phyloP scores from a whole-genome alignment of 2,797 vertebrate genomes.

The Chromobotia macracanthus region DNA sequence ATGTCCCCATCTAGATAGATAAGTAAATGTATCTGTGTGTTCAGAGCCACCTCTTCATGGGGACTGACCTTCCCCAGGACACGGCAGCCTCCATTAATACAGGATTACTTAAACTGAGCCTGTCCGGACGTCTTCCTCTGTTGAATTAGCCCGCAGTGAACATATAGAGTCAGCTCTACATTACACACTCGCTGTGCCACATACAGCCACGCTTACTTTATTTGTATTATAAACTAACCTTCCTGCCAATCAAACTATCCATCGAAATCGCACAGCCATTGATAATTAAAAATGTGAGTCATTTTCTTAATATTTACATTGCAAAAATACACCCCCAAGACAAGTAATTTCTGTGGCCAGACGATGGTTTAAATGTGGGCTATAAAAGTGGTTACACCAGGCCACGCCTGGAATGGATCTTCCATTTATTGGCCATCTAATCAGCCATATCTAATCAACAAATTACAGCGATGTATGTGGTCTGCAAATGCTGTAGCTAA shows the following conservation, averaged over 20 bases:
- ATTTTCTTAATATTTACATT: conserved; percentile 1
- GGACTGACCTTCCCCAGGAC: conserved; percentile 67
- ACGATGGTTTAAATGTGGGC: background rate
- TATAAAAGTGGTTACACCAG: background rate
- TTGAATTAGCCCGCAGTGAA: conserved; percentile 47
- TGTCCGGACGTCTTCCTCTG: background rate
- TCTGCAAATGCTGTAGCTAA: conserved; percentile 75
- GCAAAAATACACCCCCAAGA: background rate
- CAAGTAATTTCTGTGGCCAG: background rate
- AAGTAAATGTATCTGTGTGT: background rate
- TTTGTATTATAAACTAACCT: conserved; percentile 42
- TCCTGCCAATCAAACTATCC: conserved; percentile 54
- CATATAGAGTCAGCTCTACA: conserved; percentile 5
- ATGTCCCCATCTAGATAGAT: background rate
- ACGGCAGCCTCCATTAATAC: conserved; percentile 67
- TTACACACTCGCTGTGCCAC: background rate
- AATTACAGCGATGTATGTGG: conserved; percentile 70
- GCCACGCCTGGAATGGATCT: background rate
- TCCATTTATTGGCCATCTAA: conserved; percentile 62
- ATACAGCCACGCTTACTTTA: conserved; percentile 29
- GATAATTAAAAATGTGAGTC: background rate
- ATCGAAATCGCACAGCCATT: background rate
- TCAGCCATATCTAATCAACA: conserved; percentile 73
- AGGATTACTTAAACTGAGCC: conserved; percentile 74
- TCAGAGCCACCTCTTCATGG: conserved; percentile 55